These are phyloP conservation scores for Gila orcuttii DNA, from an alignment of 2,113 vertebrate species.

Conservation along the genomic window DNA sequence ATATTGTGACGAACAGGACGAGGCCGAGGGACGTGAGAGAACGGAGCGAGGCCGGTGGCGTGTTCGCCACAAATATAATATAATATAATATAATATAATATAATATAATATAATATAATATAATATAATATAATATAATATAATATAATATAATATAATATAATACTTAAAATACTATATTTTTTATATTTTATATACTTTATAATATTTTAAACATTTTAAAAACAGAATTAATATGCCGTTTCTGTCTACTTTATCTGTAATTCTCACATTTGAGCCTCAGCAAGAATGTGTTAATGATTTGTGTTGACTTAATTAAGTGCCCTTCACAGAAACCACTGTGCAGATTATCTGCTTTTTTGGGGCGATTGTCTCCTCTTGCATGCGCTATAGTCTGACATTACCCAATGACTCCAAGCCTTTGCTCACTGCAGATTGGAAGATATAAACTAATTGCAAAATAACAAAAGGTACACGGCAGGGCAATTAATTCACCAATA, in stretches of 20 bases:
- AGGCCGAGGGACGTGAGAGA: no score
- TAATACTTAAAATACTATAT: not conserved
- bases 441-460: conserved; percentile 42
- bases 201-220: conserved; percentile 13
- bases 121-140: not conserved
- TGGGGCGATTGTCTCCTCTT: conserved; percentile 36
- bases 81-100: not conserved
- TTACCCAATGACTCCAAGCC: conserved; percentile 20
- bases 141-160: not conserved
- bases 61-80: not conserved
- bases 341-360: conserved; percentile 53
- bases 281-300: conserved; percentile 37
- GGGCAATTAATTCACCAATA: conserved; percentile 28
- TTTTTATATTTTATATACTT: not conserved
- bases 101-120: not conserved
- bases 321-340: conserved; percentile 36
- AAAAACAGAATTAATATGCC: not conserved
- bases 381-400: conserved; percentile 37
- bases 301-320: conserved; percentile 42
- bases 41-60: no score
- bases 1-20: not conserved
- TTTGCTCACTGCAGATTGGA: conserved; percentile 26
- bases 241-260: conserved; percentile 27
- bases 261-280: conserved; percentile 36
- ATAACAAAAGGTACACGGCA: conserved; percentile 32